Evolutionary conservation across 1,140 invertebrate genomes (phyloP), one percentile per base, ranked within the genome.

Genomic region (Cotesia glomerata): DNA sequence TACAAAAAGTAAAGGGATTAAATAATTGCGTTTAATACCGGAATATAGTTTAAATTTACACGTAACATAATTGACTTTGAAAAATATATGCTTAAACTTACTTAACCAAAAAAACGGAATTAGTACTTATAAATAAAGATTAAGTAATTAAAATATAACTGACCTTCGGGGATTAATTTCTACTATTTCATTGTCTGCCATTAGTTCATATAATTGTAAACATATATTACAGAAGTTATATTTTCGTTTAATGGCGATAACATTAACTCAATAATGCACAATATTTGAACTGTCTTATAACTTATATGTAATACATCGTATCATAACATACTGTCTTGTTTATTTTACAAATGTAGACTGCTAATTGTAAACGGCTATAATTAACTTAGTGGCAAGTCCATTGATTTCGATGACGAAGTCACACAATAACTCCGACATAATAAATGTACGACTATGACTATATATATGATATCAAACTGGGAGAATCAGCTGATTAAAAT

Each of bases 151-250:
- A 14, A n/a, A 13, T 65, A 18, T 26, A 65, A 8, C 18, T 18
- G 36, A 69, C 67, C 67, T 69, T 69, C 36, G 52, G 16, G 34
- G 32, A 59, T 58, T 59, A 45, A 36, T 36, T 45, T 59, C 54
- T 18, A 59, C 54, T 72, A 82, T 62, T 73, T 83, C 82, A 82
- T 84, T 74, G 66, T 82, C 77, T 77, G 82, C 82, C 81, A 84
- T 84, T 69, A 72, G 76, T 39, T 65, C 74, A 18, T 52, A 9
- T 13, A 59, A 59, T 59, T 9, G 26, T 59, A 34, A 59, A 59
- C 18, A 9, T 26, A 59, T 59, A 18, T 59, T 59, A 9, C 11
- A 26, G 18, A 9, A 59, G 26, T 26, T 26, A 59, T 59, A 59
- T 18, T 26, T 59, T 59, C 26, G 32, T 7, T 26, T 34, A 59